phyloP scores from a whole-genome alignment of 1,140 invertebrate genomes.

The Brachionus angularis region DNA sequence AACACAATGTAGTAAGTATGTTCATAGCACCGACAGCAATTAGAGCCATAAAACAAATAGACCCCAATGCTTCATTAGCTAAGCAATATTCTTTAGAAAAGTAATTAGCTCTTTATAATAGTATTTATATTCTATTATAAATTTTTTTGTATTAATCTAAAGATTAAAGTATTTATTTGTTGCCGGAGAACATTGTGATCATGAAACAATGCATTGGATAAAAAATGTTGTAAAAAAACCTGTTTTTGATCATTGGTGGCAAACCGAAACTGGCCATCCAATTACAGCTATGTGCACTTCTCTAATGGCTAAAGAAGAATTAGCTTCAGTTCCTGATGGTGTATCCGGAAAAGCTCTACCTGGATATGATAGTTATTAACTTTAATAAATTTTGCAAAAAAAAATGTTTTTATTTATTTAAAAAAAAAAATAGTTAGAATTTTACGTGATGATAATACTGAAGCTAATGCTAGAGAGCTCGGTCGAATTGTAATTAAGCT shows the following conservation, averaged over 20 bases:
- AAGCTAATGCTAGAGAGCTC: constrained; percentile 67
- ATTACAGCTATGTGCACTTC: constrained; percentile 78
- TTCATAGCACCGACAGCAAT: constrained; percentile 86
- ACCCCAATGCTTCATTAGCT: constrained; percentile 49
- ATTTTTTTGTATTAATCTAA: constrained; percentile 45
- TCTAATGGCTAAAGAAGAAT: constrained; percentile 56
- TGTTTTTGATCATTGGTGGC: constrained; percentile 91
- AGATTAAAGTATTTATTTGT: constrained; percentile 75
- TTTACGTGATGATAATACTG: constrained; percentile 67
- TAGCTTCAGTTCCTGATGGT: constrained; percentile 63
- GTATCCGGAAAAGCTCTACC: constrained; percentile 72
- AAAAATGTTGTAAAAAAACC: constrained; percentile 73
- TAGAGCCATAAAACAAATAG: constrained; percentile 69
- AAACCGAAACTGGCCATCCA: constrained; percentile 85
- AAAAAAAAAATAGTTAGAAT: constrained; percentile 65
- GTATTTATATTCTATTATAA: background rate
- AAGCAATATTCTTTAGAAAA: constrained; percentile 46
- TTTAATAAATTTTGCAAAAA: background rate
- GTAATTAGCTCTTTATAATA: constrained; percentile 32
- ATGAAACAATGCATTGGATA: constrained; percentile 81
- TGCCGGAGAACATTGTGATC: constrained; percentile 87
- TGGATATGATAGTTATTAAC: constrained; percentile 72
- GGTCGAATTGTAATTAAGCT: constrained; percentile 77
- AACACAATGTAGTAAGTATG: constrained; percentile 75
- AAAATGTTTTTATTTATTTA: constrained; percentile 9